These are phyloP conservation scores for Cyanoliseus patagonus DNA, from an alignment of 2,113 vertebrate species.

Conservation along the genomic window DNA sequence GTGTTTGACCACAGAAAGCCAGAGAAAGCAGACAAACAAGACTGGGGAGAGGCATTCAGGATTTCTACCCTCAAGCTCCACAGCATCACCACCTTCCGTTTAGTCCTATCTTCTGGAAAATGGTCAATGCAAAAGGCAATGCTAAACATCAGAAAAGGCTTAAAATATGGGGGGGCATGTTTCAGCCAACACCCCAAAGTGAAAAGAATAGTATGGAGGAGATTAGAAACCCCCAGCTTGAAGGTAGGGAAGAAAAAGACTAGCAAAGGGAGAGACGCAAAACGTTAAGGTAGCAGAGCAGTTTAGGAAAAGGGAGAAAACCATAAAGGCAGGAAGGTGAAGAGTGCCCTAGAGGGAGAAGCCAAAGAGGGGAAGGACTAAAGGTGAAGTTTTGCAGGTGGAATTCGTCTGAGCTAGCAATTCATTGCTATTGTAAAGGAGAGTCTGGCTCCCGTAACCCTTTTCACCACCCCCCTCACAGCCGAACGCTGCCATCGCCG, in stretches of 20 bases:
- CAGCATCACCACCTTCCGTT: not conserved
- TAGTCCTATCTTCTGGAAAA: not conserved
- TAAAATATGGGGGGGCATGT: not conserved
- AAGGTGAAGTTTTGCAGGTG: not conserved
- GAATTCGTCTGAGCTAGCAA: not conserved
- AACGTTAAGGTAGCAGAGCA: not conserved
- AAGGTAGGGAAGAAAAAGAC: not conserved
- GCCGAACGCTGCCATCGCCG: fast-evolving
- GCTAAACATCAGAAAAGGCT: not conserved
- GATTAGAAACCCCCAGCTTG: not conserved
- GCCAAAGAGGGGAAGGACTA: not conserved
- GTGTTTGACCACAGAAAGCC: not conserved
- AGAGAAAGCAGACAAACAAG: not conserved
- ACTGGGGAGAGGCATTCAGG: not conserved
- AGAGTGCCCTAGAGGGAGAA: not conserved
- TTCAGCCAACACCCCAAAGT: not conserved
- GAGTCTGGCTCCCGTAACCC: not conserved
- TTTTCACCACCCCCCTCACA: not conserved
- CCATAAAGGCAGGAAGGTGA: not conserved
- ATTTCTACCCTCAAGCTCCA: not conserved
- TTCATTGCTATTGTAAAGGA: not conserved
- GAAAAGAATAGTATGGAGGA: not conserved
- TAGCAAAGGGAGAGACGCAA: not conserved
- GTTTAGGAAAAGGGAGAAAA: not conserved
- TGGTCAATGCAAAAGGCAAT: not conserved